Conservation (phyloP, 1,140 invertebrate genomes). For the Hypsibius dujardini region DNA sequence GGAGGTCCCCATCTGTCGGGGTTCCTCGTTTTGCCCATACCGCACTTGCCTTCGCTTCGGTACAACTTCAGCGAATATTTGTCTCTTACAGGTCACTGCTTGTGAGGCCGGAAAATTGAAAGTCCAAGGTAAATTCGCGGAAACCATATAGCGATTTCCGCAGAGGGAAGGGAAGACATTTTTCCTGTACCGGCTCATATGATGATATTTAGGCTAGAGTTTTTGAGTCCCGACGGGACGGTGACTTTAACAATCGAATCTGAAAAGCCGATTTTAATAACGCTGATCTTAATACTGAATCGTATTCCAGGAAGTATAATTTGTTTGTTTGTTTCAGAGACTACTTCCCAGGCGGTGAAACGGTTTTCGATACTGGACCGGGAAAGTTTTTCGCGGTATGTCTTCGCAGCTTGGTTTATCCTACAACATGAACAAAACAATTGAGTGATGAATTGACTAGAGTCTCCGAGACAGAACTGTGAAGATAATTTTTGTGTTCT, state of each 20-base stretch:
- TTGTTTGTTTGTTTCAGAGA: background rate
- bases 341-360: background rate
- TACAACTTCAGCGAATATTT: background rate
- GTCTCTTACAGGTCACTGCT: background rate
- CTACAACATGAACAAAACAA: background rate
- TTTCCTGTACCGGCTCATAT: background rate
- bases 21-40: background rate
- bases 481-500: background rate
- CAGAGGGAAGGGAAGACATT: background rate
- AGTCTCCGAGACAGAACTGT: conserved; percentile 2
- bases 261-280: background rate
- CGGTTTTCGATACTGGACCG: background rate
- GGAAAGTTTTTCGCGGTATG: background rate
- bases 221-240: background rate
- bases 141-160: background rate
- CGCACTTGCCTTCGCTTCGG: background rate
- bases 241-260: background rate
- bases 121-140: background rate
- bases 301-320: background rate
- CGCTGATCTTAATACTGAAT: background rate
- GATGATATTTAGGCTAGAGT: conserved; percentile 6
- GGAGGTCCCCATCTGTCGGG: too few relatives aligned
- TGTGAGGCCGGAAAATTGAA: background rate
- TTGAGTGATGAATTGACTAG: conserved; percentile 1
- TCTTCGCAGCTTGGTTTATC: background rate